phyloP scores from a whole-genome alignment of 2,888 invertebrate genomes.

The Hermaeophaga mercurialis region DNA sequence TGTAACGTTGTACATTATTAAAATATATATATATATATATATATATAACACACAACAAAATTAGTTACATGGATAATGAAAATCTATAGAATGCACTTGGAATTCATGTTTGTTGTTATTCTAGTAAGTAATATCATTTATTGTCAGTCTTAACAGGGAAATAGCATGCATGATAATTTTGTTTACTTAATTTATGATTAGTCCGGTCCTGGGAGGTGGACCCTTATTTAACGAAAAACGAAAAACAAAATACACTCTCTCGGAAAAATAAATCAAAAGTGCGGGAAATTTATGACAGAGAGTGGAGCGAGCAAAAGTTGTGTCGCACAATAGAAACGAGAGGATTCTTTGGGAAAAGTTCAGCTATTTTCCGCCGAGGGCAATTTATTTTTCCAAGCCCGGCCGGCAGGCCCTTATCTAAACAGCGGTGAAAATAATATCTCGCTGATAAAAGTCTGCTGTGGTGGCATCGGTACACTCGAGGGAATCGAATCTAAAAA shows the following conservation, averaged over 20 bases:
- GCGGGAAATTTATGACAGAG: slow-evolving; percentile 29
- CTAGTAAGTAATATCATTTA: too few species aligned
- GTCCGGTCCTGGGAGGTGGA: neutral
- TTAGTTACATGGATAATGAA: too few species aligned
- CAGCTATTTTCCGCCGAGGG: slow-evolving; percentile 59
- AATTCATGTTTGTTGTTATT: too few species aligned
- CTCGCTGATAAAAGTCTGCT: slow-evolving; percentile 56
- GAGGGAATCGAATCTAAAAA: slow-evolving; percentile 34
- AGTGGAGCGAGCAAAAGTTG: slow-evolving; percentile 27
- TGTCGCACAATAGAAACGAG: slow-evolving; percentile 52
- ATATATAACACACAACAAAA: too few species aligned
- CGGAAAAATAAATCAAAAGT: slow-evolving; percentile 30
- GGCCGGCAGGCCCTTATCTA: slow-evolving; percentile 56
- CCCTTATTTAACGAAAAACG: too few species aligned
- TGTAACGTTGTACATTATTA: too few species aligned
- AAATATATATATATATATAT: too few species aligned
- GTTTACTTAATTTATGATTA: neutral
- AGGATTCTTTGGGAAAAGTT: slow-evolving; percentile 57
- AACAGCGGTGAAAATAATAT: slow-evolving; percentile 61
- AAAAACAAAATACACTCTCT: slow-evolving; percentile 28
- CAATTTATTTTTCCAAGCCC: slow-evolving; percentile 61
- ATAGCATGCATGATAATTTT: too few species aligned
- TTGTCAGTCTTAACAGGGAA: too few species aligned
- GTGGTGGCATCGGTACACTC: slow-evolving; percentile 54
- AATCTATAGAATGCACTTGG: too few species aligned